Conservation (phyloP, 37 sponge, comb jelly and placozoan genomes). For the Crambe crambe region DNA sequence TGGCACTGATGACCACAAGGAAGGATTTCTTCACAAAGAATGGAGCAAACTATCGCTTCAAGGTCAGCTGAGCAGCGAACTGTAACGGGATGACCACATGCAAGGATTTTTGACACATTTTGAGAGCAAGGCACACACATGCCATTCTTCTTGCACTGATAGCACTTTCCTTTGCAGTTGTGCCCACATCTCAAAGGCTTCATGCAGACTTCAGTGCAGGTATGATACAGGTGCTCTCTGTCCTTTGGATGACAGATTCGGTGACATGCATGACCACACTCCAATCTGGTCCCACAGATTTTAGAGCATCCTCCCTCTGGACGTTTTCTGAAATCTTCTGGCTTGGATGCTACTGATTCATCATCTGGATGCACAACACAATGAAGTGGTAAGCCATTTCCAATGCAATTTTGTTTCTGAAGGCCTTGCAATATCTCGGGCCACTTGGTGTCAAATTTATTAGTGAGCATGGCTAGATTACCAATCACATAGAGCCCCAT, state of each 20-base stretch:
- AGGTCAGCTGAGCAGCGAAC: conserved; percentile 44
- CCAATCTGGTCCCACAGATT: conserved; percentile 50
- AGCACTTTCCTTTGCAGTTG: conserved; percentile 65
- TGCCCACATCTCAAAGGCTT: conserved; percentile 74
- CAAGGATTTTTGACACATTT: conserved; percentile 37
- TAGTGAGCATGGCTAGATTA: conserved; percentile 60
- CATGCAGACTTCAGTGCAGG: conserved; percentile 63
- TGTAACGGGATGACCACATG: conserved; percentile 59
- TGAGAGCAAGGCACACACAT: conserved; percentile 66
- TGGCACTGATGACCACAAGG: conserved; percentile 84
- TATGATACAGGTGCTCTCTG: conserved; percentile 47
- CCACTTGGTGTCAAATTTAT: conserved; percentile 65
- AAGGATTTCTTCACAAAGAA: conserved; percentile 50
- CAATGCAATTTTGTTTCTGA: conserved; percentile 38
- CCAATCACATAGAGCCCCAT: conserved; percentile 87
- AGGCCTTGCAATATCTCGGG: conserved; percentile 54
- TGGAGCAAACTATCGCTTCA: conserved; percentile 20
- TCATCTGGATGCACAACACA: conserved; percentile 78
- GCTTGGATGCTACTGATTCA: neutral
- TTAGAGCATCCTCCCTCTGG: conserved; percentile 84
- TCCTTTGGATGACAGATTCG: conserved; percentile 75
- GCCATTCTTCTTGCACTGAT: conserved; percentile 24
- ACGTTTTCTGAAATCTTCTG: conserved; percentile 70
- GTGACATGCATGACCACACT: conserved; percentile 80
- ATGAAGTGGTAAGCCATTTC: conserved; percentile 60